Base-by-base conservation (phyloP, 2,113 vertebrate genomes). In the Tyrannus savana region DNA sequence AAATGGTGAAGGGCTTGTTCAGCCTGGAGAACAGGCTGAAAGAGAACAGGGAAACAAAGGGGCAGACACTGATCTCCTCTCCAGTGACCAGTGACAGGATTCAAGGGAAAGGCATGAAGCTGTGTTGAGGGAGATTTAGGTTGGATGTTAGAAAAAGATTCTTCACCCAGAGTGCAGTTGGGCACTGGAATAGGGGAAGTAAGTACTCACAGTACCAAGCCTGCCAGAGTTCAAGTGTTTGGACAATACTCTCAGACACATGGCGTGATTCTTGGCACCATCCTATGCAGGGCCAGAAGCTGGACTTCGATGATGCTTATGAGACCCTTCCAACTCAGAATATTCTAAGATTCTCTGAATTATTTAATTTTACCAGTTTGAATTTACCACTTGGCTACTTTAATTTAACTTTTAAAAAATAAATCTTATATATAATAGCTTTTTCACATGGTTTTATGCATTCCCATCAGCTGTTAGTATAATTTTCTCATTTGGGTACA, bases 81-180 rank as follows among this genome's bases (percentile, higher is more conserved):
- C 46, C 39, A 19, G 28, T n/a, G 46, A 30, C 28, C n/a, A 41
- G 39, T 53, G 55, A 23, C 22, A 66, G 19, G 33, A 50, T 49
- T 25, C 31, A 19, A 58, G 7, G 19, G 9, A 75, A 74, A n/a
- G 16, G 27, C 28, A 19, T n/a, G 28, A 52, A n/a, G 9, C 39
- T 0, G 0, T 52, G 52, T 59, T 15, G 19, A 14, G 12, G 23
- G 15, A 67, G 10, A 19, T 67, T n/a, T 67, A 9, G 23, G 6
- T 7, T 82, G 46, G 12, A 39, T 52, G n/a, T 21, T 14, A 52
- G 7, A 7, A 46, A 46, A n/a, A 60, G 5, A 2, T 24, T 52
- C 14, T 74, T 23, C 23, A 59, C 19, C 22, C 8, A 52, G 33
- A 30, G 14, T 33, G 12, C 44, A 11, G 0, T 0, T 44, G 39